phyloP scores from a whole-genome alignment of 2,797 vertebrate genomes.

The Myiotriccus ornatus region DNA sequence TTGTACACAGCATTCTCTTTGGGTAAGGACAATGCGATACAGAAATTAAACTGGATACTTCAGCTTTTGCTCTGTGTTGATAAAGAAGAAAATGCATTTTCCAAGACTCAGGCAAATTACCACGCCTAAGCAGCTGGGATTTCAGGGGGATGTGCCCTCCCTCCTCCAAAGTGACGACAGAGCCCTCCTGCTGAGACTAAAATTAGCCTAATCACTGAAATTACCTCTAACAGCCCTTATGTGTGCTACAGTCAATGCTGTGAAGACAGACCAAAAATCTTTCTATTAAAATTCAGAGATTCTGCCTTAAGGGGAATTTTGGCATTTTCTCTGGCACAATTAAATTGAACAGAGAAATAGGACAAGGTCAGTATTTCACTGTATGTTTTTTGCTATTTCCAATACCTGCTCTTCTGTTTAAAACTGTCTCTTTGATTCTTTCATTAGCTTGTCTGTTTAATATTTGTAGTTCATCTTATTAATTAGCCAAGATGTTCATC shows the following conservation, averaged over 20 bases:
- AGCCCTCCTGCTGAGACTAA: slow-evolving; percentile 30
- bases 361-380: neutral
- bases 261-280: neutral
- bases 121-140: slow-evolving; percentile 21
- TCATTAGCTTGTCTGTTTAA: neutral
- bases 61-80: slow-evolving; percentile 25
- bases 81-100: slow-evolving; percentile 20
- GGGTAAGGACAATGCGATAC: neutral
- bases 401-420: neutral
- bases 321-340: neutral
- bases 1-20: neutral
- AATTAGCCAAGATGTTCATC: neutral
- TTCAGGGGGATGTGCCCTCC: slow-evolving; percentile 3
- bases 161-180: neutral
- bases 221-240: neutral
- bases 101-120: slow-evolving; percentile 11
- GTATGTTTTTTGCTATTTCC: neutral
- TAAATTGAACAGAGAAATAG: neutral
- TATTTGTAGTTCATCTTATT: neutral
- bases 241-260: neutral
- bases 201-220: slow-evolving; percentile 52
- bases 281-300: slow-evolving; percentile 16
- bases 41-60: neutral
- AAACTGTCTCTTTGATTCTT: neutral
- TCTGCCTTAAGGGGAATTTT: slow-evolving; percentile 1